Percentiles rank a stretch among this genome's conserved stretches.
Conservation (phyloP, 35 echinoderm and acorn worm genomes). For the Stichopus chloronotus region DNA sequence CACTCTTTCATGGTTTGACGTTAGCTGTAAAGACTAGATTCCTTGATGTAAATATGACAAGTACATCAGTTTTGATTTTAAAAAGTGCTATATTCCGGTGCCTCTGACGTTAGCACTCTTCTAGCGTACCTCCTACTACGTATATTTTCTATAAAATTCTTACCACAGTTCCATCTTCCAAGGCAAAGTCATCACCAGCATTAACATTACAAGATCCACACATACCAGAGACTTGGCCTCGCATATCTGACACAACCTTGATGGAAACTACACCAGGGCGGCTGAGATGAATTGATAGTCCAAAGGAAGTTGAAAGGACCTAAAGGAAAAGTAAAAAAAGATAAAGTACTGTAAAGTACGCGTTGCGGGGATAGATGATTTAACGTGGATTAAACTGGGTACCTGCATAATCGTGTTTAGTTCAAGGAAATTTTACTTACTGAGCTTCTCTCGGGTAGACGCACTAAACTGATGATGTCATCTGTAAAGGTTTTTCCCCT, state of each 20-base stretch:
- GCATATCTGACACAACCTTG: not conserved
- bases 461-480: not conserved
- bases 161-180: not conserved
- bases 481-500: not conserved
- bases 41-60: no score
- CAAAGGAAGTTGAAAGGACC: not conserved
- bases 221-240: not conserved
- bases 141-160: not conserved
- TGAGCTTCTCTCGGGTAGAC: not conserved
- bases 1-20: no score
- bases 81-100: no score
- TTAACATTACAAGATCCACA: not conserved
- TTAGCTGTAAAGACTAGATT: no score
- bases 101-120: no score
- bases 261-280: not conserved
- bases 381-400: not conserved
- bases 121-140: no score
- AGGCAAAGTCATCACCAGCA: not conserved
- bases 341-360: not conserved
- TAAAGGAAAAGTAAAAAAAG: not conserved
- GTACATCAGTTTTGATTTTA: no score
- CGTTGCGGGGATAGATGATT: not conserved
- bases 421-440: not conserved
- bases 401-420: no score
- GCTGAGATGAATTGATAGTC: slow-evolving; percentile 2